Evolutionary conservation across 1,140 invertebrate species (phyloP).

Genomic region (Leptinotarsa lineolata): DNA sequence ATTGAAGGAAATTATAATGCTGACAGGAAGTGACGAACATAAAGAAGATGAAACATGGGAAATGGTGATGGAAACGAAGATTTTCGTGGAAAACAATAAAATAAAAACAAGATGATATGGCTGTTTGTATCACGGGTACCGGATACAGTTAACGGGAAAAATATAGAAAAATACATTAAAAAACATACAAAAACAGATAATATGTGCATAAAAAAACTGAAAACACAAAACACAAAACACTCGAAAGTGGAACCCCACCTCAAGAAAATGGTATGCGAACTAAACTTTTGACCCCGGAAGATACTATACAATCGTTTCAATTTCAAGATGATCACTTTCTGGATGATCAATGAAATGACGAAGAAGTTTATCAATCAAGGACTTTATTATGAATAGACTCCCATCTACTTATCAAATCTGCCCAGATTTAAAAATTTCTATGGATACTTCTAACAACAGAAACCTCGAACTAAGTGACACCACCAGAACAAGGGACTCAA

Average conservation of each 20-base stretch:
- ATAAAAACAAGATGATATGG: conserved; percentile 11
- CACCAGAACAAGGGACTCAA: neutral
- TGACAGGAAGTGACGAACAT: neutral
- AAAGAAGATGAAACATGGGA: neutral
- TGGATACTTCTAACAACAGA: neutral
- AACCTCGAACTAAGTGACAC: conserved; percentile 6
- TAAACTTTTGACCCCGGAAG: neutral
- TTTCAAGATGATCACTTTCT: conserved; percentile 6
- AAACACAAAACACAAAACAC: neutral
- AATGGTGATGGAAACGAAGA: conserved; percentile 7
- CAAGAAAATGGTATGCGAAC: conserved; percentile 7
- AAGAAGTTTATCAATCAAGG: neutral
- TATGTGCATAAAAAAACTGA: neutral
- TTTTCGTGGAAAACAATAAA: neutral
- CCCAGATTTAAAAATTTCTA: neutral
- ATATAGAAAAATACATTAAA: conserved; percentile 2
- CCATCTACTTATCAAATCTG: neutral
- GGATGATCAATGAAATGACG: neutral
- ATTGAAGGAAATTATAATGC: conserved; percentile 1
- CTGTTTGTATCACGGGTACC: conserved; percentile 10
- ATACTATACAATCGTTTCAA: conserved; percentile 14
- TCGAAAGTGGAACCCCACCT: neutral
- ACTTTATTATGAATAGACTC: neutral
- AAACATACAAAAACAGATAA: conserved; percentile 15
- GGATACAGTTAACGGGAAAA: neutral